phyloP scores from a whole-genome alignment of 1,140 invertebrate species.

The Trachelipus rathkii region DNA sequence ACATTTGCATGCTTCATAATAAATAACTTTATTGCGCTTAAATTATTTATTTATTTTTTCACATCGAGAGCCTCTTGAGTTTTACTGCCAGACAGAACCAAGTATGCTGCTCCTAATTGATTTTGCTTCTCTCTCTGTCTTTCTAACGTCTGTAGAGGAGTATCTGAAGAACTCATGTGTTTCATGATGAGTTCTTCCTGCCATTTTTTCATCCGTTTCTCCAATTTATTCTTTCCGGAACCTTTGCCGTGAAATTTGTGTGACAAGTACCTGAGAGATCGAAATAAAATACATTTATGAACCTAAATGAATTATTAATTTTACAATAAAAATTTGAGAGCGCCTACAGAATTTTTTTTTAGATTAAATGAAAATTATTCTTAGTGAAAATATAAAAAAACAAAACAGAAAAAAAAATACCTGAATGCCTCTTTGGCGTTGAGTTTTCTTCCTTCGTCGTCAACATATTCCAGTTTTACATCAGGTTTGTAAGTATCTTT shows the following conservation, averaged over 20 bases:
- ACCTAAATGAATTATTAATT: too few relatives aligned
- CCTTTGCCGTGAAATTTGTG: slow-evolving; percentile 99
- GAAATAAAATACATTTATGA: too few relatives aligned
- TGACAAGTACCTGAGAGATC: slow-evolving; percentile 66
- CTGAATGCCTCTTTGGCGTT: slow-evolving; percentile 94
- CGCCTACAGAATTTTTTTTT: too few relatives aligned
- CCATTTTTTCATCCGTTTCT: slow-evolving; percentile 92
- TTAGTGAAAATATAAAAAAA: too few relatives aligned
- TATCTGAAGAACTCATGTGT: slow-evolving; percentile 98
- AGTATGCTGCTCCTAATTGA: slow-evolving; percentile 89
- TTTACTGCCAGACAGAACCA: slow-evolving; percentile 90
- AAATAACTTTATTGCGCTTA: too few relatives aligned
- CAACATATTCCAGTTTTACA: slow-evolving; percentile 95
- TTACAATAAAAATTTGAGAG: too few relatives aligned
- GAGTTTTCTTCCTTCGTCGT: slow-evolving; percentile 86
- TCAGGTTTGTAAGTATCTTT: slow-evolving; percentile 90
- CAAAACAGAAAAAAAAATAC: slow-evolving; percentile 47
- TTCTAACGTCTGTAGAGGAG: slow-evolving; percentile 87
- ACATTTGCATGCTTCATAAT: too few relatives aligned
- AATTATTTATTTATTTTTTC: slow-evolving; percentile 35
- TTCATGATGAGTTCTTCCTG: slow-evolving; percentile 75
- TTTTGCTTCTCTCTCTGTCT: slow-evolving; percentile 95
- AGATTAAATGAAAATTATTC: too few relatives aligned
- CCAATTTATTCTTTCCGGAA: slow-evolving; percentile 96
- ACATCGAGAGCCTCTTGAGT: slow-evolving; percentile 40